These are phyloP conservation scores for Okapia johnstoni DNA, from an alignment of 2,113 vertebrate species.

Conservation along the genomic window DNA sequence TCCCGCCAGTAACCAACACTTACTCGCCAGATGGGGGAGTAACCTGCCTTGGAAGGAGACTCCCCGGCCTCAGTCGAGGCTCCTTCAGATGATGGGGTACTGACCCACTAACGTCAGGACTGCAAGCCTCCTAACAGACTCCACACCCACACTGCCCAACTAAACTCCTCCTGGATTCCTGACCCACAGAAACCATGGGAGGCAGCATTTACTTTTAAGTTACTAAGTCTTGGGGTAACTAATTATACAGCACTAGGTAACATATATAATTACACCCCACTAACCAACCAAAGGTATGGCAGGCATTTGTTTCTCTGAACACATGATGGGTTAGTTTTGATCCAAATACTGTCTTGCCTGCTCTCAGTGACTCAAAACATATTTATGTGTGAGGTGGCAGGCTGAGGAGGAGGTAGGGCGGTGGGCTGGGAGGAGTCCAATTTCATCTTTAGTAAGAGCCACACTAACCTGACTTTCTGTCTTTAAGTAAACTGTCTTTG, in stretches of 20 bases:
- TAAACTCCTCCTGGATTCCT: not conserved
- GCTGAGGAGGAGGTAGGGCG: not conserved
- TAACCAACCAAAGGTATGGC: not conserved
- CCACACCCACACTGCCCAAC: not conserved
- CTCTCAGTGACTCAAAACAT: not conserved
- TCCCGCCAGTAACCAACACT: not conserved
- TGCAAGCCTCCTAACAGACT: not conserved
- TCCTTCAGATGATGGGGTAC: not conserved
- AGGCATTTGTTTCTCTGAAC: not conserved
- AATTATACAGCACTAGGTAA: not conserved
- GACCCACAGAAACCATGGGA: not conserved
- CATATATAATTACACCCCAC: not conserved
- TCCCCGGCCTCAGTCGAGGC: not conserved
- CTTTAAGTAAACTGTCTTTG: not conserved
- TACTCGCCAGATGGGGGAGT: not conserved
- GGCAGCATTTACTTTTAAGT: not conserved
- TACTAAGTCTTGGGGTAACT: not conserved
- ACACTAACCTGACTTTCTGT: not conserved
- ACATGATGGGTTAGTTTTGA: not conserved
- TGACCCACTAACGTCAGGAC: not conserved
- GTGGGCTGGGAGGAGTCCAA: not conserved
- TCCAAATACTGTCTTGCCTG: not conserved
- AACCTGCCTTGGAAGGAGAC: not conserved
- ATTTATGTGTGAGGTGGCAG: not conserved
- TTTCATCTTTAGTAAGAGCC: not conserved